phyloP scores from a whole-genome alignment of 2,888 invertebrate genomes.

The Alcis repandata region DNA sequence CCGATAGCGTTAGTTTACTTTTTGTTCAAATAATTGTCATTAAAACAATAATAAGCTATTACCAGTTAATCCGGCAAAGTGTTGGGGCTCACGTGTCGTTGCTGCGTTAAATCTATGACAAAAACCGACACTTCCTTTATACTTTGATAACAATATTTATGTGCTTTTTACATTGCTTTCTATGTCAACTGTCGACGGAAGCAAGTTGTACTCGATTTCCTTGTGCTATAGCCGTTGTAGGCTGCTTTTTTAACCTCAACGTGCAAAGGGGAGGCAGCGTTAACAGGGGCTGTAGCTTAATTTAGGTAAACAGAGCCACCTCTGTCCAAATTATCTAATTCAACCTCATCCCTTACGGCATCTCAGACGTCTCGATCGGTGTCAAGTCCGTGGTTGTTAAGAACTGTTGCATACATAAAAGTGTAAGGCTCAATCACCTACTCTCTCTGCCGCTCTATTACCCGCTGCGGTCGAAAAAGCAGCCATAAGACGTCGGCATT shows the following conservation, averaged over 20 bases:
- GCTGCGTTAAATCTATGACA: conserved; percentile 29
- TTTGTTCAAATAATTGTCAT: background rate
- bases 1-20: no score
- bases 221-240: background rate
- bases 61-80: background rate
- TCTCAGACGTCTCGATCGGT: no score
- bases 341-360: no score
- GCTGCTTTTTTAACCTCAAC: background rate
- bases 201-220: conserved; percentile 31
- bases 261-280: background rate
- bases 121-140: conserved; percentile 44
- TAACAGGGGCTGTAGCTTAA: background rate
- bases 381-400: background rate
- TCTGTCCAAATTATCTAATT: background rate
- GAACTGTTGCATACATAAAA: background rate
- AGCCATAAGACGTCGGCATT: background rate
- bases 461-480: background rate
- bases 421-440: background rate
- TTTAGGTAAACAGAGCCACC: background rate
- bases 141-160: conserved; percentile 41
- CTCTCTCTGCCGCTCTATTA: background rate
- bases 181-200: conserved; percentile 40
- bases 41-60: background rate
- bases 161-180: conserved; percentile 44
- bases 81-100: conserved; percentile 2